Base-by-base conservation (phyloP, 1,140 invertebrate species). In the Phenacoccus solenopsis region DNA sequence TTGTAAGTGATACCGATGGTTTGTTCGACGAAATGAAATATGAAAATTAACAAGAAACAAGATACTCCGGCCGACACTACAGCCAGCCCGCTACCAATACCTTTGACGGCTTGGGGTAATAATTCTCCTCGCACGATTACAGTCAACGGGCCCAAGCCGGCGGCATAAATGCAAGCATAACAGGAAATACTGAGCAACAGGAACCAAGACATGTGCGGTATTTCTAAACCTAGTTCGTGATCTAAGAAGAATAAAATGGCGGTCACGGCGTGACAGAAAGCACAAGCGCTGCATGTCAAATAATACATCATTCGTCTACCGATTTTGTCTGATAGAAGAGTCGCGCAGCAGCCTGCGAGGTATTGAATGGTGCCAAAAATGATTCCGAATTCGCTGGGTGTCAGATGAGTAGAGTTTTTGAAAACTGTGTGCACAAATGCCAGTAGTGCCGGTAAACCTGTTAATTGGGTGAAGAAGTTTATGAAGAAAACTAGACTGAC, bases 231-330 rank as follows among this genome's bases (percentile, higher is more conserved):
- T 10, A 57, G 59, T 56, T 68, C 57, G n/a, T 30, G 22, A n/a
- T 61, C 13, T 0, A 24, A 10, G 25, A 68, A 22, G 27, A 71
- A 32, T 21, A 21, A 32, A 7, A 76, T 1, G 24, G 74, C 75
- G 49, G 79, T 76, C 0, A 77, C 68, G 0, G 69, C 69, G n/a
- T 72, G 73, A 28, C 82, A 57, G 80, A 79, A 22, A 83, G 70
- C 68, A 80, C 83, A 82, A 28, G 83, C 83, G 22, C 77, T 77
- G 38, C 82, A 83, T 0, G 87, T 89, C 27, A 85, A 74, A 7
- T 87, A 76, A 10, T 91, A 77, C 20, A 92, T 78, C 12, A 85
- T 84, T 75, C 85, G 84, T 74, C 90, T 81, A 13, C 90, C 90
- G 22, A 83, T 81, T 70, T 82, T 84, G 78, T 92, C 90, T 70